Evolutionary conservation across 2,888 invertebrate species (phyloP), one percentile per base, ranked within the genome.

Genomic region (Lamproptera curius): DNA sequence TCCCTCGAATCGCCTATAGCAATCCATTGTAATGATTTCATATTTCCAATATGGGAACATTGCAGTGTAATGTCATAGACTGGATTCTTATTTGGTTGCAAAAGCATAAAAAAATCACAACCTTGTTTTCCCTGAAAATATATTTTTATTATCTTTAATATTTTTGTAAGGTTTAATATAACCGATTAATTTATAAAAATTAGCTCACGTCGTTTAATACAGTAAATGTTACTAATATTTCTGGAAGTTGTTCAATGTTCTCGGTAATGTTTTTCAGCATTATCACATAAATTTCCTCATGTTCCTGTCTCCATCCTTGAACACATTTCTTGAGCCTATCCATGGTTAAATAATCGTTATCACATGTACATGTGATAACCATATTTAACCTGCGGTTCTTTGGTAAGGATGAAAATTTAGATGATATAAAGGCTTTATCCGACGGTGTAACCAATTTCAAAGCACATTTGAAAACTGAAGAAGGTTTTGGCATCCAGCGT

Each of bases 1-100:
- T 44, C 54, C 2, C 38, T 43, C 1, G 49, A 14, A 35, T 60
- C 48, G 0, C 54, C 46, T 13, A 55, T 55, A 54, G 73, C 66
- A 5, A 67, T 53, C 78, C 78, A 78, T 2, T 62, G 52, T n/a
- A 78, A 46, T 0, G 76, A 65, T 1, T 68, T 54, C 0, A 76
- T 31, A 20, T 73, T 58, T 10, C 75, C 75, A 40, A 55, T 51
- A n/a, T 33, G 56, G n/a, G 42, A 46, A 42, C 47, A 65, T 36
- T 60, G 56, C 1, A 74, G 55, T 3, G 55, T 46, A 4, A 64
- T 49, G 6, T 44, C 31, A 41, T 28, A 16, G 5, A 38, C 34
- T 50, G 36, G 10, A 28, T 33, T 36, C n/a, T 46, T 39, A 6
- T 37, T 51, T 16, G 58, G 59, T 20, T 57, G 28, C 6, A 58